Percentiles rank a stretch among this genome's conserved stretches.
Evolutionary conservation across 2,797 vertebrate species (phyloP).

Genomic region (Babyrousa celebensis): DNA sequence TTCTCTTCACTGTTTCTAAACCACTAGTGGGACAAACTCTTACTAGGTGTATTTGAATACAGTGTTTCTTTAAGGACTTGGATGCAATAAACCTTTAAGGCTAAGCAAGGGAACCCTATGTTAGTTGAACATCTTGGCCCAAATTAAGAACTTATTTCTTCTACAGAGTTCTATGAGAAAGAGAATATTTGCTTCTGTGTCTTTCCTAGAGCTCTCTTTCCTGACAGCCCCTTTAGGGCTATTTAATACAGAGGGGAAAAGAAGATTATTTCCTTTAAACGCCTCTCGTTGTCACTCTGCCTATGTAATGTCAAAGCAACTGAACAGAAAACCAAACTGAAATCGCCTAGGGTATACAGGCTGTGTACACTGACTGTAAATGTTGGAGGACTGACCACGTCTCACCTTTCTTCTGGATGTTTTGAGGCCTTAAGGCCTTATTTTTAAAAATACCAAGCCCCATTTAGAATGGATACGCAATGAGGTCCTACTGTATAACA

Average conservation of each 20-base stretch:
- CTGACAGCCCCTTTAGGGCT: neutral
- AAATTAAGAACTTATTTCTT: conserved; percentile 40
- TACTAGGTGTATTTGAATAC: neutral
- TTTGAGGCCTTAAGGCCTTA: neutral
- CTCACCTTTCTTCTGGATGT: neutral
- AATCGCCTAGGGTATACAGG: neutral
- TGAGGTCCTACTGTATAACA: too few species aligned
- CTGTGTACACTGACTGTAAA: neutral
- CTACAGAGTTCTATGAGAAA: conserved; percentile 18
- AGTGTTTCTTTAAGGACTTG: neutral
- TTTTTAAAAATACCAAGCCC: neutral
- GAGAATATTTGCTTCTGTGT: neutral
- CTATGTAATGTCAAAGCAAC: neutral
- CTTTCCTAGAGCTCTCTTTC: conserved; percentile 5
- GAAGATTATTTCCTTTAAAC: neutral
- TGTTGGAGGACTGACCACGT: neutral
- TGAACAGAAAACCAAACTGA: neutral
- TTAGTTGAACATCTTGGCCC: conserved; percentile 28
- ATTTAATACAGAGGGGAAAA: neutral
- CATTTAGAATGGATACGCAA: too few species aligned
- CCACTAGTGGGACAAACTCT: neutral
- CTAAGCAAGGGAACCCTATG: neutral
- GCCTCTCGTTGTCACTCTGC: neutral
- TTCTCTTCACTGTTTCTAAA: neutral
- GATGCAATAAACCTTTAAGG: neutral